Conservation (phyloP, 2,113 vertebrate genomes). For the Poicephalus meyeri region DNA sequence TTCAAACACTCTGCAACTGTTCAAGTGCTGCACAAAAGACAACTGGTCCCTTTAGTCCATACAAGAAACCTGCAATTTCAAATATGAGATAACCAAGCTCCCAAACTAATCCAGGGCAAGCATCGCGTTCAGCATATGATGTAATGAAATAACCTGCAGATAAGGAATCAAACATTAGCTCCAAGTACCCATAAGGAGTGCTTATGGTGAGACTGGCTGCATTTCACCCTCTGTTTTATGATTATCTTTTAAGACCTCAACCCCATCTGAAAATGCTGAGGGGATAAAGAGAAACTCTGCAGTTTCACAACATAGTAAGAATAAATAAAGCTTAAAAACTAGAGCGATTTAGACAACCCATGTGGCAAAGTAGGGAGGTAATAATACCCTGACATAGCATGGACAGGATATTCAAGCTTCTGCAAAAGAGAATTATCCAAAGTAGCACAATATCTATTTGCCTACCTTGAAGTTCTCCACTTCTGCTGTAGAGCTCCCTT, state of each 20-base stretch:
- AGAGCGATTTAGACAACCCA: not conserved
- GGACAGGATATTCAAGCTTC: not conserved
- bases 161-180: not conserved
- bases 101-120: not conserved
- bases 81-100: not conserved
- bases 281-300: not conserved
- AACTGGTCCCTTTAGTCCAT: not conserved
- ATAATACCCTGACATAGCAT: not conserved
- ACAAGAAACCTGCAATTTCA: not conserved
- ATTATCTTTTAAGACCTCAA: not conserved
- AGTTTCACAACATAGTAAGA: not conserved
- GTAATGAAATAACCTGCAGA: not conserved
- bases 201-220: not conserved
- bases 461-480: conserved; percentile 97
- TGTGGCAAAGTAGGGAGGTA: not conserved
- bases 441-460: accelerated
- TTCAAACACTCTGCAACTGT: not conserved
- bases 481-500: conserved; percentile 95
- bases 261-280: not conserved
- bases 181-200: not conserved
- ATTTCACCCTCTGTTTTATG: not conserved
- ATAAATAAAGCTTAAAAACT: not conserved
- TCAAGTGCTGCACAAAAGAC: not conserved
- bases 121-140: accelerated
- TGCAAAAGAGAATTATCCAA: not conserved